phyloP scores from a whole-genome alignment of 2,888 invertebrate genomes.

The Mimumesa dahlbomi region DNA sequence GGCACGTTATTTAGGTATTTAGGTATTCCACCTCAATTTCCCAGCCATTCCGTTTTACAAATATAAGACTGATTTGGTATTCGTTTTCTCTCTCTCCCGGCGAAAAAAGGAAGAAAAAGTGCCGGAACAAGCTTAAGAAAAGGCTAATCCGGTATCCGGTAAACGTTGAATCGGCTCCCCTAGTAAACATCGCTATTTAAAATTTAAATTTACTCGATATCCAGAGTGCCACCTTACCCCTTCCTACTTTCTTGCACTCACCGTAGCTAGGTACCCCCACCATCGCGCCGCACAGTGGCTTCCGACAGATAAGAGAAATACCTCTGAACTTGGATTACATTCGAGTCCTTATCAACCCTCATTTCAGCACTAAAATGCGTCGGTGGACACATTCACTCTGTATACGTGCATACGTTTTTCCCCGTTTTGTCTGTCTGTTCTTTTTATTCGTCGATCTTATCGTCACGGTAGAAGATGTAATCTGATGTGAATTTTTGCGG shows the following conservation, averaged over 20 bases:
- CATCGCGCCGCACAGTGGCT: conserved; percentile 45
- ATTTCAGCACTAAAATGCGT: conserved; percentile 21
- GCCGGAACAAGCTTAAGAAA: conserved; percentile 44
- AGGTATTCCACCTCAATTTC: conserved; percentile 12
- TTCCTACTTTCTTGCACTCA: conserved; percentile 42
- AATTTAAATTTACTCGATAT: conserved; percentile 71
- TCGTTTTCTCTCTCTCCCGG: conserved; percentile 12
- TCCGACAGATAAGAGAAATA: conserved; percentile 64
- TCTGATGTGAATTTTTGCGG: conserved; percentile 18
- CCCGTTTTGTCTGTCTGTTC: conserved; percentile 3
- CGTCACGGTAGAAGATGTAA: neutral
- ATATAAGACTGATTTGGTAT: conserved; percentile 15
- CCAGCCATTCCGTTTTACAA: conserved; percentile 1
- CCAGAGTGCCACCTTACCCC: conserved; percentile 46
- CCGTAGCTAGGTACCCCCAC: conserved; percentile 32
- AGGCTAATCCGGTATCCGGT: conserved; percentile 65
- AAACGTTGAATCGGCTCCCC: conserved; percentile 59
- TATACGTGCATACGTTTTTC: conserved; percentile 30
- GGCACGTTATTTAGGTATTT: too few species aligned
- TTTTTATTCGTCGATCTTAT: conserved; percentile 18
- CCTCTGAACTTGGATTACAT: conserved; percentile 57
- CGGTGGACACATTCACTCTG: conserved; percentile 26
- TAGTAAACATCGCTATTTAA: conserved; percentile 69
- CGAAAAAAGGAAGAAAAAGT: conserved; percentile 12
- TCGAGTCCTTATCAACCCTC: conserved; percentile 51